Conservation (phyloP, 2,113 vertebrate genomes). For the Calypte anna region DNA sequence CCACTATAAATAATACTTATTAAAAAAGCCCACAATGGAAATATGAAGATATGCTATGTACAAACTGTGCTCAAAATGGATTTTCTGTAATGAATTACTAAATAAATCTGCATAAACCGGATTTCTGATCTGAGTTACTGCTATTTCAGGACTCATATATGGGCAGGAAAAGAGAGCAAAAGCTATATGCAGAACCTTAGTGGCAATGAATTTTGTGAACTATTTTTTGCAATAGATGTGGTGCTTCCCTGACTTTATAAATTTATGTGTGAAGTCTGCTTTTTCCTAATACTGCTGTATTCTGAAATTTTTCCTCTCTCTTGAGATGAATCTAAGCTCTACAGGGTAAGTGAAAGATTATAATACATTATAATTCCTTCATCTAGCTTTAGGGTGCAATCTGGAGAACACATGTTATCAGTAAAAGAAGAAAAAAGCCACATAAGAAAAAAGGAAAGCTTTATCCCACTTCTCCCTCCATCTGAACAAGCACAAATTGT, state of each 20-base stretch:
- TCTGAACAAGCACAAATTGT: neutral
- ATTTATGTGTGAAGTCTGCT: neutral
- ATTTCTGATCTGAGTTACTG: neutral
- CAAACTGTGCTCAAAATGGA: neutral
- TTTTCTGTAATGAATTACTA: neutral
- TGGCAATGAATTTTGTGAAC: neutral
- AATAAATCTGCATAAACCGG: neutral
- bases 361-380: neutral
- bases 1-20: neutral
- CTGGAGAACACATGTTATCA: constrained; percentile 59
- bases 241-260: neutral
- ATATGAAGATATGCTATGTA: neutral
- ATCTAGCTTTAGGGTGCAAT: constrained; percentile 47
- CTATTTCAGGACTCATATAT: neutral
- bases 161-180: neutral
- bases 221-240: neutral
- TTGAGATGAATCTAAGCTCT: constrained; percentile 9
- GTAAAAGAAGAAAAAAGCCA: neutral
- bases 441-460: neutral
- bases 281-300: neutral
- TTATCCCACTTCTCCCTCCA: neutral
- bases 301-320: constrained; percentile 11
- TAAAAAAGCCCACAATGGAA: neutral
- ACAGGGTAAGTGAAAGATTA: neutral
- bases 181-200: neutral